Evolutionary conservation across 2,888 invertebrate species (phyloP).

Genomic region (Diogma glabrata): DNA sequence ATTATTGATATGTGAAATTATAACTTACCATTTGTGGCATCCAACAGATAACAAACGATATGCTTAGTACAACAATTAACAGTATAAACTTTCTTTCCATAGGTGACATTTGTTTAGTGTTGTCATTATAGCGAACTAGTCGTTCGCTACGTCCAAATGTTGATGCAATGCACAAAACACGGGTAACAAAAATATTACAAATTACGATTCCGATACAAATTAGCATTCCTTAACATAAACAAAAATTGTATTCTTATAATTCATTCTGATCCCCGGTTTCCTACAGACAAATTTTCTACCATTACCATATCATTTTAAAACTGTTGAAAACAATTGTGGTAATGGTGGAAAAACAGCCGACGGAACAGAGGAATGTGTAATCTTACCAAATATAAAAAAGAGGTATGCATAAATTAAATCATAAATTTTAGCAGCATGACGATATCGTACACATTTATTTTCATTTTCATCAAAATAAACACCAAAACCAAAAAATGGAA

Average conservation of each 20-base stretch:
- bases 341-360: too few relatives aligned
- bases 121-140: slow-evolving; percentile 28
- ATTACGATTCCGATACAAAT: slow-evolving; percentile 65
- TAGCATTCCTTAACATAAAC: slow-evolving; percentile 46
- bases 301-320: too few relatives aligned
- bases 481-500: slow-evolving; percentile 65
- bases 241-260: not conserved
- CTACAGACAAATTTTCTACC: too few relatives aligned
- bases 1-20: too few relatives aligned
- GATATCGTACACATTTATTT: slow-evolving; percentile 54
- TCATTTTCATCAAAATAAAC: slow-evolving; percentile 49
- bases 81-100: not conserved
- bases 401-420: slow-evolving; percentile 66
- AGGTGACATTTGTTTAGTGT: slow-evolving; percentile 5
- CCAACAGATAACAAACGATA: slow-evolving; percentile 77
- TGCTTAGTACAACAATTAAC: slow-evolving; percentile 36
- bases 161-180: slow-evolving; percentile 47
- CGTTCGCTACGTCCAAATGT: slow-evolving; percentile 31
- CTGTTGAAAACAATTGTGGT: too few relatives aligned
- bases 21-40: slow-evolving; percentile 70
- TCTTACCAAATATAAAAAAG: slow-evolving; percentile 66
- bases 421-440: slow-evolving; percentile 48
- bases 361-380: too few relatives aligned
- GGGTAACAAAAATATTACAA: slow-evolving; percentile 73
- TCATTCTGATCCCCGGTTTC: too few relatives aligned